A percentile compares a stretch with the other conserved stretches of the same genome.
phyloP scores from a whole-genome alignment of 2,113 vertebrate species.

The Chloropsis cyanopogon region DNA sequence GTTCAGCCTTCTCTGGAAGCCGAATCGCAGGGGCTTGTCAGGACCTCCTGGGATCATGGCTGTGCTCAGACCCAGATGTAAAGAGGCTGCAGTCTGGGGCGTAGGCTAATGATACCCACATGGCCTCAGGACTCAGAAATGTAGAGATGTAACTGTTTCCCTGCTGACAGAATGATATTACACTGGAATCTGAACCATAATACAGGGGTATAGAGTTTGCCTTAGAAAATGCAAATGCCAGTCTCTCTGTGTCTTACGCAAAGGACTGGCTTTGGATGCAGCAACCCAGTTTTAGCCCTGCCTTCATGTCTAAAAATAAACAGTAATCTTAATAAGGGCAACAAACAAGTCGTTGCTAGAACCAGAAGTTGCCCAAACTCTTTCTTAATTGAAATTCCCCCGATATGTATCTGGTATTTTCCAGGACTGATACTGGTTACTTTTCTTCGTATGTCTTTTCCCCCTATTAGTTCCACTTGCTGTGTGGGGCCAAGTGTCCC shows the following conservation, averaged over 20 bases:
- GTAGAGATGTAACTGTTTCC: not conserved
- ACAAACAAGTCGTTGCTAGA: not conserved
- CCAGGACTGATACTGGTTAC: not conserved
- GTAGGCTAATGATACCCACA: not conserved
- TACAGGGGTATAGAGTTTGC: not conserved
- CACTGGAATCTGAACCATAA: not conserved
- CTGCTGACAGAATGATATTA: not conserved
- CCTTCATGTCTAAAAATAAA: constrained; percentile 21
- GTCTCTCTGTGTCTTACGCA: not conserved
- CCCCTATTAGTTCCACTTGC: not conserved
- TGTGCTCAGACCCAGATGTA: not conserved
- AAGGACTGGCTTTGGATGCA: not conserved
- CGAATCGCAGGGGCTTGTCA: not conserved
- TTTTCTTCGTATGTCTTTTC: not conserved
- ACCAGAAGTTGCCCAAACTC: not conserved
- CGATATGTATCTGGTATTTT: not conserved
- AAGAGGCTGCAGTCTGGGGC: not conserved
- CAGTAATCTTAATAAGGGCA: not conserved
- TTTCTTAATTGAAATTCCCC: not conserved
- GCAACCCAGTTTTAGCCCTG: not conserved
- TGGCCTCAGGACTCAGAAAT: constrained; percentile 4
- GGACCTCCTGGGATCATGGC: not conserved
- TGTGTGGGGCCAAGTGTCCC: not conserved
- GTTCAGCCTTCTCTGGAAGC: constrained; percentile 1
- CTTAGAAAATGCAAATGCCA: not conserved